Conservation (phyloP, 2,797 vertebrate species). For the Melanotaenia parkinsoni region DNA sequence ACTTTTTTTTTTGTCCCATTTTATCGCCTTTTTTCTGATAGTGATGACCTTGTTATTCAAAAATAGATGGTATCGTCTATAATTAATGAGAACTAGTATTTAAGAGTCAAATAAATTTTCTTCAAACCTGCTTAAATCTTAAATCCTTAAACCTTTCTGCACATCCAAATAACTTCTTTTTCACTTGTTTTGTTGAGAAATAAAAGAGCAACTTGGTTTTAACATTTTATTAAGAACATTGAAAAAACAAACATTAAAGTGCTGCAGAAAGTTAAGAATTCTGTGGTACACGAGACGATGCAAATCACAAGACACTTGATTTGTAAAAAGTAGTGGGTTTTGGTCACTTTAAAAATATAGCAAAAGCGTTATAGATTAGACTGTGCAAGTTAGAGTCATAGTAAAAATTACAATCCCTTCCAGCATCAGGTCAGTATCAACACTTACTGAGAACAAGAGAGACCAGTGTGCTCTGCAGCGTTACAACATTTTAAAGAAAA, state of each 20-base stretch:
- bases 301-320: neutral
- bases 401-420: slow-evolving; percentile 1
- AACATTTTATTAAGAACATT: slow-evolving; percentile 52
- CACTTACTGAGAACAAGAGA: neutral
- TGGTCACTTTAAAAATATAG: slow-evolving; percentile 14
- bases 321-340: slow-evolving; percentile 2
- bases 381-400: slow-evolving; percentile 1
- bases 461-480: neutral
- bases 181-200: neutral
- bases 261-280: slow-evolving; percentile 25
- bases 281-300: slow-evolving; percentile 5
- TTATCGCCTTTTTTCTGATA: too few relatives aligned
- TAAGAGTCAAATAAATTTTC: neutral
- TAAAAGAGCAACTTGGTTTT: slow-evolving; percentile 5
- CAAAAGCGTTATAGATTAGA: slow-evolving; percentile 1
- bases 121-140: neutral
- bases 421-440: neutral
- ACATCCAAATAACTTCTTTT: neutral
- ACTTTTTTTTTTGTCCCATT: too few relatives aligned
- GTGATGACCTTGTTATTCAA: too few relatives aligned
- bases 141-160: too few relatives aligned
- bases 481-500: neutral
- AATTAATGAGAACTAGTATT: too few relatives aligned
- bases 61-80: too few relatives aligned
- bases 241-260: slow-evolving; percentile 47